Conservation (phyloP, 2,113 vertebrate genomes). For the Tor tambroides region DNA sequence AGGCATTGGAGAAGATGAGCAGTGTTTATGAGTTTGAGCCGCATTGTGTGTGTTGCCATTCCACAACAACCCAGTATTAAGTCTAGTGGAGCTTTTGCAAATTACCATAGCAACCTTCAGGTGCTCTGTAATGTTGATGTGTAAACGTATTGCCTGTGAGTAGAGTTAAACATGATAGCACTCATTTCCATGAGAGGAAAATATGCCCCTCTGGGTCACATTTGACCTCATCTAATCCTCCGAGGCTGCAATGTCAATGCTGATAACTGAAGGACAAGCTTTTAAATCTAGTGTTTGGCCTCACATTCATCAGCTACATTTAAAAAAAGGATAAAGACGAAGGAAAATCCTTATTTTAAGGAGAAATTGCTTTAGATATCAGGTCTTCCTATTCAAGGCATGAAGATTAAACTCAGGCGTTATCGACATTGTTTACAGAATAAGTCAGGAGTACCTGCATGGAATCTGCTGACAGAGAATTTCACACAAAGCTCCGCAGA, state of each 20-base stretch:
- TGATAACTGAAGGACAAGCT: slow-evolving; percentile 47
- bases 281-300: slow-evolving; percentile 39
- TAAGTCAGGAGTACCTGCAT: neutral
- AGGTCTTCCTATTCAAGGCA: slow-evolving; percentile 14
- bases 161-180: neutral
- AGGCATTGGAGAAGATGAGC: slow-evolving; percentile 37
- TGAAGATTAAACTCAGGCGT: neutral
- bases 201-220: slow-evolving; percentile 44
- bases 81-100: slow-evolving; percentile 29
- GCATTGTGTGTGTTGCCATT: slow-evolving; percentile 16
- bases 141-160: neutral
- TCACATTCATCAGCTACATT: neutral
- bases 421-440: neutral
- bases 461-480: neutral
- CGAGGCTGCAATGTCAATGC: slow-evolving; percentile 33
- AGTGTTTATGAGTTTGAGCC: slow-evolving; percentile 13
- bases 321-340: neutral
- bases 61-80: neutral
- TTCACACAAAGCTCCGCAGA: neutral
- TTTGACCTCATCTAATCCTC: slow-evolving; percentile 54
- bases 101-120: neutral
- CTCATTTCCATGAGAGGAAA: slow-evolving; percentile 6
- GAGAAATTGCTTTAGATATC: slow-evolving; percentile 10
- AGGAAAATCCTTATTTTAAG: slow-evolving; percentile 2
- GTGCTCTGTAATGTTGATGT: slow-evolving; percentile 9